phyloP scores from a whole-genome alignment of 2,888 invertebrate genomes.

The Caenorhabditis sulstoni region DNA sequence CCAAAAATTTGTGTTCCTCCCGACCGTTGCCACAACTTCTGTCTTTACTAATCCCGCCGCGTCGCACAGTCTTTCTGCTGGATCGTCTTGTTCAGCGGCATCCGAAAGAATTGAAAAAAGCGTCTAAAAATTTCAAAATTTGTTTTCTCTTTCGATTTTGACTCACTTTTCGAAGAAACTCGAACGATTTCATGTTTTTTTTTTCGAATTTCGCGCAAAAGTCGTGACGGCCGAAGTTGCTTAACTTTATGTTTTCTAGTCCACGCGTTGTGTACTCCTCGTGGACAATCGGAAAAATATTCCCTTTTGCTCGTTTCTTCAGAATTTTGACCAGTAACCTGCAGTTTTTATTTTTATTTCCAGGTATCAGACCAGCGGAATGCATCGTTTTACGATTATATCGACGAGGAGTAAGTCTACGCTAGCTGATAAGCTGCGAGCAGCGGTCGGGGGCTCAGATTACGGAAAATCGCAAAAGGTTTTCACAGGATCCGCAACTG shows the following conservation, averaged over 20 bases:
- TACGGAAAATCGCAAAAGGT: constrained; percentile 39
- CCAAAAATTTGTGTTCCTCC: not conserved
- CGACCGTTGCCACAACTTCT: constrained; percentile 30
- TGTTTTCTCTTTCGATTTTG: not conserved
- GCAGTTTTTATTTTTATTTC: constrained; percentile 5
- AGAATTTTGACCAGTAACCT: not conserved
- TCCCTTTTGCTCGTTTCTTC: too few relatives aligned
- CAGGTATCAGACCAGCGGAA: constrained; percentile 30
- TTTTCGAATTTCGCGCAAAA: not conserved
- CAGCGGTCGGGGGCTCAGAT: constrained; percentile 32
- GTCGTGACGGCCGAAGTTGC: not conserved
- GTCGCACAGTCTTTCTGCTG: constrained; percentile 6
- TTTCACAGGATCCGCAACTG: constrained; percentile 16
- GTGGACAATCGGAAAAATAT: constrained; percentile 15
- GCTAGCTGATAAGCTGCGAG: constrained; percentile 49
- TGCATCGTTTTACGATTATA: constrained; percentile 32
- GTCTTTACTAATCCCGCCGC: constrained; percentile 20
- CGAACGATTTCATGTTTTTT: constrained; percentile 30
- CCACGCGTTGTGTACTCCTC: constrained; percentile 26
- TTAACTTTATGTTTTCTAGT: not conserved
- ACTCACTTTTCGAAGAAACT: constrained; percentile 16
- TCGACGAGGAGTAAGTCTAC: constrained; percentile 32
- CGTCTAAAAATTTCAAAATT: constrained; percentile 5
- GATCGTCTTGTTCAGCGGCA: not conserved
- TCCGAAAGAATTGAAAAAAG: constrained; percentile 12